Conservation (phyloP, 2,888 invertebrate species). For the Pyrochroa serraticornis region DNA sequence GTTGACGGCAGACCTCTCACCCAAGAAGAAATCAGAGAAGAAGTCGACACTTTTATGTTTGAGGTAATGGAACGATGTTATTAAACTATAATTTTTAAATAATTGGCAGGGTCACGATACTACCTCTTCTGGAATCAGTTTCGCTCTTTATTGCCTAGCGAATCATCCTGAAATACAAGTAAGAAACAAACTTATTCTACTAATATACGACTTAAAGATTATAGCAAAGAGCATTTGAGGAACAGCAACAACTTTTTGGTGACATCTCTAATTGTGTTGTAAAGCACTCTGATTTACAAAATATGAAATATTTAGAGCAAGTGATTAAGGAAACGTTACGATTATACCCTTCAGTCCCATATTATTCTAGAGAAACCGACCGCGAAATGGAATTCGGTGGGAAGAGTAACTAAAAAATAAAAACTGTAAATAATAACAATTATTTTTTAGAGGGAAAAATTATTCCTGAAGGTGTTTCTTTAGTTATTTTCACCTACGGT, state of each 20-base stretch:
- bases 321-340: constrained; percentile 63
- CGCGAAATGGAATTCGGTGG: constrained; percentile 49
- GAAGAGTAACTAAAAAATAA: not conserved
- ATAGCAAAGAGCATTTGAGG: constrained; percentile 55
- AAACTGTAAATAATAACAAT: constrained; percentile 3
- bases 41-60: constrained; percentile 78
- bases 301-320: constrained; percentile 63
- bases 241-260: constrained; percentile 52
- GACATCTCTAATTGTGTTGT: constrained; percentile 35
- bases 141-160: constrained; percentile 57
- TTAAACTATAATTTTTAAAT: too few relatives aligned
- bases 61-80: constrained; percentile 64
- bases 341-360: constrained; percentile 62
- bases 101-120: constrained; percentile 60
- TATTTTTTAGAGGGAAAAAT: constrained; percentile 39
- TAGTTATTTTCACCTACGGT: constrained; percentile 56
- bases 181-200: constrained; percentile 1
- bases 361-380: constrained; percentile 56
- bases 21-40: constrained; percentile 67
- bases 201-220: constrained; percentile 23
- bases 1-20: constrained; percentile 65
- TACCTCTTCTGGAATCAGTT: constrained; percentile 58
- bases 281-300: constrained; percentile 54
- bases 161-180: constrained; percentile 57
- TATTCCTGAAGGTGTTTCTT: constrained; percentile 52